Evolutionary conservation across 2,113 vertebrate genomes (phyloP).

Genomic region (Gambusia affinis): DNA sequence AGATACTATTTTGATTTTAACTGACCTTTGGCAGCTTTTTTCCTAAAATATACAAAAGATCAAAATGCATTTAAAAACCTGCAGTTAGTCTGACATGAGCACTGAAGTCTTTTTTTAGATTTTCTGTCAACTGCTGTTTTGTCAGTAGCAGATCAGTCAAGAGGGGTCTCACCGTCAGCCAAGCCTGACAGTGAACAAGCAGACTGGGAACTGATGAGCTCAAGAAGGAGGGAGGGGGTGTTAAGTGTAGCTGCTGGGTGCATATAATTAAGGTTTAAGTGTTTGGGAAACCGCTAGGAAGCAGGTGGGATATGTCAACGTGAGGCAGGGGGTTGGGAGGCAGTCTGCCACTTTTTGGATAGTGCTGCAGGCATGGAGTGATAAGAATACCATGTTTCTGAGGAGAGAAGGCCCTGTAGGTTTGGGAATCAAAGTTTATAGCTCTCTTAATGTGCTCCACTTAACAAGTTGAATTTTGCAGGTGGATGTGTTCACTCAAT

Average conservation of each 20-base stretch:
- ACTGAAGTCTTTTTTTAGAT: neutral
- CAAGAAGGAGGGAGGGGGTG: conserved; percentile 8
- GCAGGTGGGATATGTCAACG: conserved; percentile 40
- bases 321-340: conserved; percentile 31
- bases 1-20: neutral
- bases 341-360: conserved; percentile 32
- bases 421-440: conserved; percentile 42
- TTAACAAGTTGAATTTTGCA: conserved; percentile 22
- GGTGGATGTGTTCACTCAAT: conserved; percentile 9
- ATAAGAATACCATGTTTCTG: conserved; percentile 39
- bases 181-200: conserved; percentile 38
- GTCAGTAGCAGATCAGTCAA: conserved; percentile 32
- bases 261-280: conserved; percentile 38
- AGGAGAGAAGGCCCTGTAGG: conserved; percentile 18
- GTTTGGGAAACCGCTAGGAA: conserved; percentile 34
- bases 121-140: conserved; percentile 33
- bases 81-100: neutral
- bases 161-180: conserved; percentile 44
- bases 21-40: neutral
- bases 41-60: conserved; percentile 1
- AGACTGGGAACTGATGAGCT: conserved; percentile 37
- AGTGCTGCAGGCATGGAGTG: conserved; percentile 20
- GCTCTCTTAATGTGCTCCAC: conserved; percentile 30
- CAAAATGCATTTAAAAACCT: neutral
- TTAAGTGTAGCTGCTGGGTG: conserved; percentile 33